Evolutionary conservation across 2,113 vertebrate species (phyloP).

Genomic region (Psophia crepitans): DNA sequence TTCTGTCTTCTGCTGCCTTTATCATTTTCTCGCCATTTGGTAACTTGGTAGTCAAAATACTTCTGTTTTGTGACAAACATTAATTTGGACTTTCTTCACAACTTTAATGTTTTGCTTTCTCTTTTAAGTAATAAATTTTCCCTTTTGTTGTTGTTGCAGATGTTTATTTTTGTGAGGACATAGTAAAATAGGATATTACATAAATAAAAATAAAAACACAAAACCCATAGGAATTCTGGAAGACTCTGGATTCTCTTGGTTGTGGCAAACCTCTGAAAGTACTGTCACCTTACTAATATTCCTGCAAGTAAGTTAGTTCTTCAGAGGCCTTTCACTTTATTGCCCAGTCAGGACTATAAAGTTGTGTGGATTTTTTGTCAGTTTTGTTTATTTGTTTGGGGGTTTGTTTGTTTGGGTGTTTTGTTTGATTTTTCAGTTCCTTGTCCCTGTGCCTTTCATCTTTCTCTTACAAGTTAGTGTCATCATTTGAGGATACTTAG

Average conservation of each 20-base stretch:
- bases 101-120: not conserved
- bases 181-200: not conserved
- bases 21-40: not conserved
- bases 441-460: not conserved
- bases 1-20: not conserved
- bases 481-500: not conserved
- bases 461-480: not conserved
- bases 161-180: not conserved
- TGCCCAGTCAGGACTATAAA: not conserved
- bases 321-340: not conserved
- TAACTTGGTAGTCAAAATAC: not conserved
- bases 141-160: not conserved
- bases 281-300: not conserved
- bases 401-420: accelerated
- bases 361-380: accelerated
- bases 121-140: not conserved
- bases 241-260: not conserved
- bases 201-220: not conserved
- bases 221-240: not conserved
- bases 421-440: not conserved
- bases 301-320: not conserved
- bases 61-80: not conserved
- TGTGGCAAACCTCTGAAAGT: not conserved
- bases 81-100: not conserved
- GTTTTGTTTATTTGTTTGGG: not conserved